Conservation (phyloP, 2,797 vertebrate genomes). For the Melanotaenia maccullochi region DNA sequence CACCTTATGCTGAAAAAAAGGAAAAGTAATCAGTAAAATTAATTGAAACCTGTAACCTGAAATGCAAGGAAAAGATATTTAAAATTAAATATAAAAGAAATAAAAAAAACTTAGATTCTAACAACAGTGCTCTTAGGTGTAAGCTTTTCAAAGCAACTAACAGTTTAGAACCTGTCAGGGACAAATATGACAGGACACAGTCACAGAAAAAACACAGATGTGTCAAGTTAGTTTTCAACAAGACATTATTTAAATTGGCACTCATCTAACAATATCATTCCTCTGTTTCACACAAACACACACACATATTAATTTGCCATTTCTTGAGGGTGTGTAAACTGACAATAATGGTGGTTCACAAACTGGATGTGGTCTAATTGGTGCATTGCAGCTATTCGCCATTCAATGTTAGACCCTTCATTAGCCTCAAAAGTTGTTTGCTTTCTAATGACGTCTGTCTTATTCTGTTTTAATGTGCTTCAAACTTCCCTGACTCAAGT, state of each 20-base stretch:
- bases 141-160: constrained; percentile 35
- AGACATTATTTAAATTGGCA: constrained; percentile 45
- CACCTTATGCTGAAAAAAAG: background rate
- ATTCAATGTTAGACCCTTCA: constrained; percentile 67
- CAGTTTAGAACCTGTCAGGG: constrained; percentile 26
- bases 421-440: constrained; percentile 58
- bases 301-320: constrained; percentile 41
- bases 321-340: constrained; percentile 57
- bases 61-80: background rate
- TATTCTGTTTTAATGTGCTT: constrained; percentile 29
- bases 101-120: background rate
- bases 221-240: constrained; percentile 40
- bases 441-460: constrained; percentile 51
- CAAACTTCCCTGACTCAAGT: constrained; percentile 39
- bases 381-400: constrained; percentile 62
- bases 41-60: background rate
- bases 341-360: constrained; percentile 52
- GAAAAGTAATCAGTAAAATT: background rate
- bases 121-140: constrained; percentile 12
- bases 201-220: constrained; percentile 20
- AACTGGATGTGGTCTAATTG: constrained; percentile 66
- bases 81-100: background rate
- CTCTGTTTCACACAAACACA: background rate
- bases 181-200: constrained; percentile 31
- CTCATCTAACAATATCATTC: constrained; percentile 11